These are phyloP conservation scores for Deroplatys truncata DNA, from an alignment of 2,888 invertebrate genomes.

Conservation along the genomic window DNA sequence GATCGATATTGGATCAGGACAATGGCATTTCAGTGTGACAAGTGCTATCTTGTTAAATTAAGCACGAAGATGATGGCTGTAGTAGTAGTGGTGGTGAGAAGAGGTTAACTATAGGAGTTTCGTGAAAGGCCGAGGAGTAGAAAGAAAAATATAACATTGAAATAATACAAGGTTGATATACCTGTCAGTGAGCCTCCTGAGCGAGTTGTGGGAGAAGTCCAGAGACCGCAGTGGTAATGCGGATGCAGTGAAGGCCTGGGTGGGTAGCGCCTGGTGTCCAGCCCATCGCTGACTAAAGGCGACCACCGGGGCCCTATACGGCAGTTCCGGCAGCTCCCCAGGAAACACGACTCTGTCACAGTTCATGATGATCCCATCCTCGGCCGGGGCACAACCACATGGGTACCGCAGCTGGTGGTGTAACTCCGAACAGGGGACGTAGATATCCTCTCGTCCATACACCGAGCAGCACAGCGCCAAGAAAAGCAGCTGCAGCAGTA, in stretches of 20 bases:
- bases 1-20: too few species aligned
- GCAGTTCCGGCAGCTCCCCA: constrained; percentile 70
- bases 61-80: too few species aligned
- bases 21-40: too few species aligned
- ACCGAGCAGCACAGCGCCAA: background rate
- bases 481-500: background rate
- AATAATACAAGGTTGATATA: background rate
- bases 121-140: too few species aligned
- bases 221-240: constrained; percentile 69
- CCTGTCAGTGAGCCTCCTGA: constrained; percentile 69
- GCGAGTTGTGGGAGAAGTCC: constrained; percentile 78
- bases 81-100: background rate
- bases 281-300: constrained; percentile 74
- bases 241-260: constrained; percentile 65
- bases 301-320: constrained; percentile 75
- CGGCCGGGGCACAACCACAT: constrained; percentile 57
- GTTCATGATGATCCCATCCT: constrained; percentile 66
- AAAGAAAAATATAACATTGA: background rate
- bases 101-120: background rate
- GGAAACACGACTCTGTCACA: constrained; percentile 80
- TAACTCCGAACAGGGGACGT: constrained; percentile 66
- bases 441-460: background rate
- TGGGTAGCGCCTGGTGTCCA: constrained; percentile 76
- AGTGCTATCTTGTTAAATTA: too few species aligned
- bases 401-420: constrained; percentile 72